phyloP scores from a whole-genome alignment of 2,888 invertebrate species.

The Aphodius granarius region DNA sequence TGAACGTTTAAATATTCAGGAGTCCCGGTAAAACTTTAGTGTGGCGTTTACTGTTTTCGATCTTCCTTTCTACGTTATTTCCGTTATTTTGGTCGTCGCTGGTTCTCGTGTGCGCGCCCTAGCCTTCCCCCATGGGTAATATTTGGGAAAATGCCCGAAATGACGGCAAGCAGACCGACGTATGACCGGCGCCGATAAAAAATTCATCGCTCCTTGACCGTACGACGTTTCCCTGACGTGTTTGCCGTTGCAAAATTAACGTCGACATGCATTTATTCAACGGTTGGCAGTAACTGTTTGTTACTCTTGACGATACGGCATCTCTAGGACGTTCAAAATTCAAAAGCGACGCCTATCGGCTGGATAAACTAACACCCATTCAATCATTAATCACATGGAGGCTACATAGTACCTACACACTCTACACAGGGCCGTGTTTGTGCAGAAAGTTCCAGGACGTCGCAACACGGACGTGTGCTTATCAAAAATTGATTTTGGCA shows the following conservation, averaged over 20 bases:
- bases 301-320: neutral
- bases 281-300: neutral
- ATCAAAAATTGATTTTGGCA: conserved; percentile 9
- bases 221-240: neutral
- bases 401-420: too few species aligned
- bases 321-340: neutral
- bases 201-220: conserved; percentile 13
- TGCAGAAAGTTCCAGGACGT: neutral
- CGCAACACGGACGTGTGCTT: neutral
- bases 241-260: conserved; percentile 2
- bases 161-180: neutral
- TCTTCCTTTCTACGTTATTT: conserved; percentile 6
- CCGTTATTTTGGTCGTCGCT: neutral
- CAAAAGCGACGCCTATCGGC: neutral
- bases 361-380: neutral
- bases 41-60: conserved; percentile 11
- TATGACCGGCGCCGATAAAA: neutral
- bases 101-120: neutral
- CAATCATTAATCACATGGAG: neutral
- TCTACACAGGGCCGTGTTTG: neutral
- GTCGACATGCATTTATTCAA: neutral
- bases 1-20: conserved; percentile 8
- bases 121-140: conserved; percentile 7
- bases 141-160: conserved; percentile 12
- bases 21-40: conserved; percentile 7